Conservation (phyloP, 2,797 vertebrate species). For the Onychomys leucogaster region DNA sequence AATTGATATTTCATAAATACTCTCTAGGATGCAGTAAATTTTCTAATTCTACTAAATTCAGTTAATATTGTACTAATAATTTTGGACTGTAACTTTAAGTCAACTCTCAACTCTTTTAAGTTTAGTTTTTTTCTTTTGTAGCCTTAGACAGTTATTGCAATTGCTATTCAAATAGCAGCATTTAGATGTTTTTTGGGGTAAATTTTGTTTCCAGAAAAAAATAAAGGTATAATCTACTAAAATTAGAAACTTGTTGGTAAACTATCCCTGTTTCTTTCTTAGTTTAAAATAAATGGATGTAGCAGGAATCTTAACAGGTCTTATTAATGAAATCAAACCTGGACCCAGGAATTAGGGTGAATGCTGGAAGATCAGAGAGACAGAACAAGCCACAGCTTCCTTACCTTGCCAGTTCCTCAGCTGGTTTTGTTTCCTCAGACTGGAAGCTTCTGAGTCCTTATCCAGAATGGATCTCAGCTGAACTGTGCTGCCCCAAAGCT, state of each 20-base stretch:
- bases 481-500: too few species aligned
- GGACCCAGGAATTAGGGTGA: too few species aligned
- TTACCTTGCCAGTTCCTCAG: too few species aligned
- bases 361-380: too few species aligned
- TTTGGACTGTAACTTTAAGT: neutral
- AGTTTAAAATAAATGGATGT: constrained; percentile 60
- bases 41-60: neutral
- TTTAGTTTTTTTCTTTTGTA: constrained; percentile 19
- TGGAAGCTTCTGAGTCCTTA: too few species aligned
- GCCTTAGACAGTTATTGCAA: neutral
- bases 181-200: neutral
- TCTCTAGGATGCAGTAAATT: neutral
- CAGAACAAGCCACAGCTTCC: too few species aligned
- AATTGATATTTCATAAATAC: constrained; percentile 16
- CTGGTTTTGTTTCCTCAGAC: too few species aligned
- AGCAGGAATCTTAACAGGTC: too few species aligned
- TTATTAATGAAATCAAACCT: too few species aligned
- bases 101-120: neutral
- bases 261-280: neutral
- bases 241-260: neutral
- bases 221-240: neutral
- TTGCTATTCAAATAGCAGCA: neutral
- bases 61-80: neutral
- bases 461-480: too few species aligned
- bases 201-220: neutral